A percentile compares a stretch with the other conserved stretches of the same genome.
phyloP scores from a whole-genome alignment of 2,888 invertebrate genomes.

The Bugula neritina region DNA sequence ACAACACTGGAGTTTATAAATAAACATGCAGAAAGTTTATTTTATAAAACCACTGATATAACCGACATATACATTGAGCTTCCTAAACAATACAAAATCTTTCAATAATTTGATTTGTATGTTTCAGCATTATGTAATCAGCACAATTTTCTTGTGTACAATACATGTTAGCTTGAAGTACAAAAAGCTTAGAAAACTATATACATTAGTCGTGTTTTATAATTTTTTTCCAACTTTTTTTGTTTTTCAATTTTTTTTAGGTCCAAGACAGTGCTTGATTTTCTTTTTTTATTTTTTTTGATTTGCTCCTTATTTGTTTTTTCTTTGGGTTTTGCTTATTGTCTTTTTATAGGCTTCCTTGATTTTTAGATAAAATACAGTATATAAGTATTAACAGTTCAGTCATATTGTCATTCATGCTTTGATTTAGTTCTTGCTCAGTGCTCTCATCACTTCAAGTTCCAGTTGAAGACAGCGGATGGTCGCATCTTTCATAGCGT shows the following conservation, averaged over 20 bases:
- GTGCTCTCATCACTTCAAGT: background rate
- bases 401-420: background rate
- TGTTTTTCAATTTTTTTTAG: slow-evolving; percentile 17
- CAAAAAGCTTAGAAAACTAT: slow-evolving; percentile 18
- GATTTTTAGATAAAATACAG: background rate
- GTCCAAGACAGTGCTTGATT: background rate
- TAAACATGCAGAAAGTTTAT: background rate
- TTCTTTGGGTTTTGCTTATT: slow-evolving; percentile 15
- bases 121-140: slow-evolving; percentile 11
- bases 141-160: background rate
- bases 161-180: background rate
- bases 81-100: slow-evolving; percentile 2
- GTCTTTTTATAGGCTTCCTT: background rate
- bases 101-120: background rate
- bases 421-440: background rate
- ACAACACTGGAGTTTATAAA: too few species aligned
- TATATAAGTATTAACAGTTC: background rate
- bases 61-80: background rate
- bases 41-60: slow-evolving; percentile 6
- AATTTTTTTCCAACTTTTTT: background rate
- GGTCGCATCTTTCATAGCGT: slow-evolving; percentile 21
- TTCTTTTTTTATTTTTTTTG: slow-evolving; percentile 20
- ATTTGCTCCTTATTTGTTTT: background rate
- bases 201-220: background rate
- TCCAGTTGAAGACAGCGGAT: slow-evolving; percentile 18